Evolutionary conservation across 2,113 vertebrate genomes (phyloP), one percentile per base, ranked within the genome.

Genomic region (Nesospiza acunhae): DNA sequence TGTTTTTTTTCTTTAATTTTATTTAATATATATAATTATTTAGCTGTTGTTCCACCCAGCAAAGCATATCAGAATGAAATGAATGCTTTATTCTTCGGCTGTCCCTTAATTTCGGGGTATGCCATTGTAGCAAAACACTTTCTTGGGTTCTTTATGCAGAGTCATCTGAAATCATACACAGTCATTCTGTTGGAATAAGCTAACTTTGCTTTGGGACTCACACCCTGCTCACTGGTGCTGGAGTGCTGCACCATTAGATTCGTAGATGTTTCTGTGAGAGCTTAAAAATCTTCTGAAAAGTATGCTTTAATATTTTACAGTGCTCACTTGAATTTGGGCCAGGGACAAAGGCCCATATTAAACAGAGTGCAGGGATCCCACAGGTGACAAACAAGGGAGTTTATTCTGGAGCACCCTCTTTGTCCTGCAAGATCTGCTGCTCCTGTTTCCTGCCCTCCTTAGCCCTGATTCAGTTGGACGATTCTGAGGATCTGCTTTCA

Each of bases 381-480:
- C 20, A 49, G 31, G 46, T 53, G 42, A 41, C 41, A 11, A 49
- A 53, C 17, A 49, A 56, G 19, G 26, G 58, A 15, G 59, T 86
- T 76, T 60, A 26, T 23, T 27, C 16, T 3, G 8, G 21, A 75
- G 30, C 21, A 27, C 23, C 26, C 35, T 64, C 42, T 47, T 69
- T 46, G 16, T 80, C 89, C n/a, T 41, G 19, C 22, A 22, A 35
- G 47, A 33, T 47, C 13, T 26, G n/a, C 41, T 80, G 67, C 19
- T 26, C 0, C n/a, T 18, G 41, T 60, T 74, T 62, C 16, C 35
- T 90, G 42, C 30, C 33, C 3, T 77, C 59, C 42, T 44, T 42
- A 15, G 30, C 42, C 44, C 49, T 21, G 10, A 26, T 41, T 68
- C 27, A n/a, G 10, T 56, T 52, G 4, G 0, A 8, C 0, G 5